Evolutionary conservation across 1,140 invertebrate species (phyloP).

Genomic region (Neotoxoptera formosana): DNA sequence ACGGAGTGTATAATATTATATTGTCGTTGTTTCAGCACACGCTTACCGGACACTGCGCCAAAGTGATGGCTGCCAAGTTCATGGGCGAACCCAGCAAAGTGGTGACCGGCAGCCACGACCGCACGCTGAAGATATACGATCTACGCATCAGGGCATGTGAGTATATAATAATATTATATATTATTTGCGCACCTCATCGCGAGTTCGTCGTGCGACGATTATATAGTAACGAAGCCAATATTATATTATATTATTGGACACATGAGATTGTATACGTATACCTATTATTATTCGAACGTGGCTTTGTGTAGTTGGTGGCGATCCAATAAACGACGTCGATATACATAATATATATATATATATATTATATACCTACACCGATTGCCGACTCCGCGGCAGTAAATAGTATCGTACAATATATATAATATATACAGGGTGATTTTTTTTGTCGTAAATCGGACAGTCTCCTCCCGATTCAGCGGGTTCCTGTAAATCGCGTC

Average conservation of each 20-base stretch:
- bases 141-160: slow-evolving; percentile 90
- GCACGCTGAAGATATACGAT: slow-evolving; percentile 98
- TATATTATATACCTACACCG: background rate
- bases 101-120: slow-evolving; percentile 92
- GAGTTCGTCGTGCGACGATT: background rate
- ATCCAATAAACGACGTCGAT: background rate
- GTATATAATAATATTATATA: slow-evolving; percentile 64
- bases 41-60: slow-evolving; percentile 94
- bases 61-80: slow-evolving; percentile 94
- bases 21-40: slow-evolving; percentile 77
- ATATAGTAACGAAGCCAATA: background rate
- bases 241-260: background rate
- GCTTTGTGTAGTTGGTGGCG: background rate
- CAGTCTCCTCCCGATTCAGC: no score
- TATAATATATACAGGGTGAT: background rate
- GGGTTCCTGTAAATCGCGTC: no score
- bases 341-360: background rate
- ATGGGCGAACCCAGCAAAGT: slow-evolving; percentile 87
- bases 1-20: background rate
- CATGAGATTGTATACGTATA: background rate
- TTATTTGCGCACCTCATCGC: background rate
- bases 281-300: background rate
- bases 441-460: background rate
- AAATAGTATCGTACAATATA: background rate
- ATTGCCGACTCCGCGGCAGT: background rate